Percentiles rank a stretch among this genome's conserved stretches.
Conservation (phyloP, 2,888 invertebrate species). For the Lucinisca nassula region DNA sequence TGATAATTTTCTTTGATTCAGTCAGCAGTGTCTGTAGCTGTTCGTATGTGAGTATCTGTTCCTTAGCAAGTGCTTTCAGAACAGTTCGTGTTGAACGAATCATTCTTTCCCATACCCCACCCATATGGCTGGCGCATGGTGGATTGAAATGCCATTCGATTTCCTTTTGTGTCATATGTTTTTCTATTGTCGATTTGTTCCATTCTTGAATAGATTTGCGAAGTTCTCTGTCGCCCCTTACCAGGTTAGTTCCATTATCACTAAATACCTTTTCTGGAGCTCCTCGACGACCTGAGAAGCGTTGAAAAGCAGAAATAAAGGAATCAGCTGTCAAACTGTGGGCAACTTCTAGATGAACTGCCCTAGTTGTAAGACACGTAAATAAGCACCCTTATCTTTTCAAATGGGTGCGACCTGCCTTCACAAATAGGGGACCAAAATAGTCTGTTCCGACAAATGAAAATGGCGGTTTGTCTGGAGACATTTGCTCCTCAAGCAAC, state of each 20-base stretch:
- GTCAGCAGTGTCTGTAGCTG: too few relatives aligned
- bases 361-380: constrained; percentile 36
- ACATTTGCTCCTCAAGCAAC: constrained; percentile 26
- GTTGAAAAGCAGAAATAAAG: constrained; percentile 49
- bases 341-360: constrained; percentile 18
- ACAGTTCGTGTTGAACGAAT: too few relatives aligned
- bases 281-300: constrained; percentile 48
- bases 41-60: too few relatives aligned
- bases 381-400: constrained; percentile 51
- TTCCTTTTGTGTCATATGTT: constrained; percentile 5
- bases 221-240: constrained; percentile 38
- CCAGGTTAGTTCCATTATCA: constrained; percentile 56
- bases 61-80: too few relatives aligned
- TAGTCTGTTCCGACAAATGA: constrained; percentile 40
- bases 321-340: constrained; percentile 43
- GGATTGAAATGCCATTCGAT: constrained; percentile 55
- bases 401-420: constrained; percentile 23
- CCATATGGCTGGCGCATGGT: too few relatives aligned
- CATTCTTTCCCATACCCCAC: too few relatives aligned
- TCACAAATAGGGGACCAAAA: constrained; percentile 52
- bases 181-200: constrained; percentile 33
- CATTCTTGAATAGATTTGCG: constrained; percentile 36
- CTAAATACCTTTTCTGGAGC: constrained; percentile 34
- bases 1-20: too few relatives aligned
- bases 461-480: constrained; percentile 48